phyloP scores from a whole-genome alignment of 2,888 invertebrate genomes.

The Cephus rjabovi region DNA sequence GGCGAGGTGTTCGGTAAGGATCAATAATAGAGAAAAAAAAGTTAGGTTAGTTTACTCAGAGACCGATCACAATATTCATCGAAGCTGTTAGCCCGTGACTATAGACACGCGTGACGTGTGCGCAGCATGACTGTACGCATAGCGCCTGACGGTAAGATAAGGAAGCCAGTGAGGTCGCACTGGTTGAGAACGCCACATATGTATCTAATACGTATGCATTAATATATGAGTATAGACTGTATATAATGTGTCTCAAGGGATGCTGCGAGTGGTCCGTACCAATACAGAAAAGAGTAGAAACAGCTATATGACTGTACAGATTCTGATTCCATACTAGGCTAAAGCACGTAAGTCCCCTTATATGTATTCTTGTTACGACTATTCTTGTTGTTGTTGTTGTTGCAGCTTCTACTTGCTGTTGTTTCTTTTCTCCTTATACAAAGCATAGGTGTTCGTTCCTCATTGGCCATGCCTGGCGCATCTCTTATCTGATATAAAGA shows the following conservation, averaged over 20 bases:
- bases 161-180: not conserved
- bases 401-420: not conserved
- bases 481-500: constrained; percentile 57
- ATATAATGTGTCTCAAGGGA: not conserved
- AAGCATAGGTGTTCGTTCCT: constrained; percentile 43
- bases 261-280: not conserved
- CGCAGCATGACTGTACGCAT: not conserved
- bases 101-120: not conserved
- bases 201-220: too few relatives aligned
- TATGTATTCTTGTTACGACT: not conserved
- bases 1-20: not conserved
- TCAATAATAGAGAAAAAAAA: not conserved
- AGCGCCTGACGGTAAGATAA: not conserved
- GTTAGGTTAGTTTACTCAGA: not conserved
- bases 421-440: not conserved
- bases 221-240: not conserved
- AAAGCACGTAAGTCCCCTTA: not conserved
- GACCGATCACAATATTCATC: not conserved
- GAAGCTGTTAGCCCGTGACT: not conserved
- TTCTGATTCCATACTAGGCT: not conserved
- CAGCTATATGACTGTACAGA: not conserved
- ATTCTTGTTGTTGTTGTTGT: not conserved
- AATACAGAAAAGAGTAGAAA: not conserved
- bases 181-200: not conserved
- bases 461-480: constrained; percentile 48